These are phyloP conservation scores for Heptranchias perlo DNA, from an alignment of 2,113 vertebrate species.

Conservation along the genomic window DNA sequence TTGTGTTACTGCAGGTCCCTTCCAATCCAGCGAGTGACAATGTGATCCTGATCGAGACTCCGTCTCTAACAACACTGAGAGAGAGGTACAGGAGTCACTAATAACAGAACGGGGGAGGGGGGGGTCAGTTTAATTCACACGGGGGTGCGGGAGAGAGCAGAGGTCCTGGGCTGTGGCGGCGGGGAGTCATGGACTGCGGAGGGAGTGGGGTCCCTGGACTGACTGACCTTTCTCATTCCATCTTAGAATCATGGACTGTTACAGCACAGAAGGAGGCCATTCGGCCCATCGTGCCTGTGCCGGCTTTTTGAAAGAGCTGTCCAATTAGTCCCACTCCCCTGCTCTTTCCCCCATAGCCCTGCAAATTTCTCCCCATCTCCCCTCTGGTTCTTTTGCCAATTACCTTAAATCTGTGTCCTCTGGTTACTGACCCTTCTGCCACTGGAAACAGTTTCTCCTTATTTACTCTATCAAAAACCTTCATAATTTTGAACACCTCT, in stretches of 20 bases:
- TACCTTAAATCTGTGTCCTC: background rate
- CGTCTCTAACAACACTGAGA: slow-evolving; percentile 49
- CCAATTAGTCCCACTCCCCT: background rate
- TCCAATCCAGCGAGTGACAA: slow-evolving; percentile 44
- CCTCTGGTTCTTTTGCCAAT: background rate
- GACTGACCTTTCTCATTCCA: background rate
- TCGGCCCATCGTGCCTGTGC: background rate
- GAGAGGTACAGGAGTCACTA: slow-evolving; percentile 50
- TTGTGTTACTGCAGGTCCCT: slow-evolving; percentile 58
- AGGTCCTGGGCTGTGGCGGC: background rate
- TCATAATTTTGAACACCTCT: background rate
- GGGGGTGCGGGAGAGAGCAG: background rate
- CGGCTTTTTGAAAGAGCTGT: too few species aligned
- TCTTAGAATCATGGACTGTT: background rate
- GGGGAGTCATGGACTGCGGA: background rate
- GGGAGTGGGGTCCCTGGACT: background rate
- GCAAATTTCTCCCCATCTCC: background rate
- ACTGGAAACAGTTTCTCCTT: background rate
- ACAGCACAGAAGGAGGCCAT: background rate
- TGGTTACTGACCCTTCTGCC: background rate
- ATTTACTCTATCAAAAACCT: background rate
- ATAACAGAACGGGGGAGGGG: background rate
- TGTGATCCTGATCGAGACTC: slow-evolving; percentile 61
- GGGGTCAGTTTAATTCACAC: background rate
- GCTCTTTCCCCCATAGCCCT: background rate